A percentile compares a stretch with the other conserved stretches of the same genome.
Conservation (phyloP, 2,797 vertebrate species). For the Tamandua tetradactyla region DNA sequence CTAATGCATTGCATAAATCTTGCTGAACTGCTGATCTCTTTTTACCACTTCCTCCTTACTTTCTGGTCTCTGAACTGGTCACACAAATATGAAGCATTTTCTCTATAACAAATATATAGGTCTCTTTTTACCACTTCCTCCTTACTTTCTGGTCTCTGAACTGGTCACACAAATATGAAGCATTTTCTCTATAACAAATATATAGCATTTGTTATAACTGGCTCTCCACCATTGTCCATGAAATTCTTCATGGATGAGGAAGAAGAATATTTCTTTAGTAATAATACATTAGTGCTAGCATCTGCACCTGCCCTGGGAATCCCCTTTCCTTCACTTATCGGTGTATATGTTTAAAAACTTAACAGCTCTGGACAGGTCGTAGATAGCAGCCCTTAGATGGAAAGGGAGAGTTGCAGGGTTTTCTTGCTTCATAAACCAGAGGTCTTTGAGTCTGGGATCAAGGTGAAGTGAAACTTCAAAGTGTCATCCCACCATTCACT, state of each 20-base stretch:
- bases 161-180: not conserved
- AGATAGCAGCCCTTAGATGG: not conserved
- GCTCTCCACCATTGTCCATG: not conserved
- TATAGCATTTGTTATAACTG: not conserved
- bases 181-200: too few relatives aligned
- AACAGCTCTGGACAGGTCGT: not conserved
- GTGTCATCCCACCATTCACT: not conserved
- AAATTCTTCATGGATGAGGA: not conserved
- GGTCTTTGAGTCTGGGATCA: not conserved
- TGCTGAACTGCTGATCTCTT: not conserved
- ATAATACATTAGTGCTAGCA: not conserved
- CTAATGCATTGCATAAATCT: not conserved
- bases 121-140: not conserved
- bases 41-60: not conserved
- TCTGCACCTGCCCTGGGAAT: not conserved
- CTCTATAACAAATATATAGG: too few relatives aligned
- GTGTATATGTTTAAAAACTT: not conserved
- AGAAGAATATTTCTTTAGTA: not conserved
- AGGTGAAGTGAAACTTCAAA: not conserved
- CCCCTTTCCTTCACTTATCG: not conserved
- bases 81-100: not conserved
- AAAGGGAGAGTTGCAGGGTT: not conserved
- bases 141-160: not conserved
- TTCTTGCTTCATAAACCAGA: not conserved
- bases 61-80: not conserved